Percentiles rank a stretch among this genome's conserved stretches.
Evolutionary conservation across 2,888 invertebrate genomes (phyloP).

Genomic region (Drosophila nigritarsus): DNA sequence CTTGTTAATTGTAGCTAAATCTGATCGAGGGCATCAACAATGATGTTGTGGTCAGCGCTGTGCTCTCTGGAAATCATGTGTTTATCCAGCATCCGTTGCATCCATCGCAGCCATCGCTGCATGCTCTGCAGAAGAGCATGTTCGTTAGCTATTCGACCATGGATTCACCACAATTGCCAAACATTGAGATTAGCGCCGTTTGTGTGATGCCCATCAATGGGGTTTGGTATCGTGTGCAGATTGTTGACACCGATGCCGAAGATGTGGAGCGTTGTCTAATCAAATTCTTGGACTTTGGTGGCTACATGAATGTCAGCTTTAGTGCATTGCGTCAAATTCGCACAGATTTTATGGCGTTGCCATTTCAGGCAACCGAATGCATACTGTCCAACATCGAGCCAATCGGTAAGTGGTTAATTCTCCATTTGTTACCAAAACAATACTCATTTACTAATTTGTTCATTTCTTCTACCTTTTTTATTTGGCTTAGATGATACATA

Average conservation of each 20-base stretch:
- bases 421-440: background rate
- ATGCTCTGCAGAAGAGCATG: constrained; percentile 93
- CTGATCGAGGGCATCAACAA: constrained; percentile 96
- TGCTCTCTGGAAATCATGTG: constrained; percentile 94
- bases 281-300: constrained; percentile 97
- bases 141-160: constrained; percentile 91
- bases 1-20: constrained; percentile 87
- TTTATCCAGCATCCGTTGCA: constrained; percentile 98
- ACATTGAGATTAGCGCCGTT: constrained; percentile 91
- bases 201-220: constrained; percentile 92
- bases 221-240: constrained; percentile 96
- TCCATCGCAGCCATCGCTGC: constrained; percentile 94
- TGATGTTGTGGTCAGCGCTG: constrained; percentile 95
- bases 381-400: constrained; percentile 95
- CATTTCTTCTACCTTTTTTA: constrained; percentile 31
- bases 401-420: constrained; percentile 86
- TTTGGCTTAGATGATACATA: constrained; percentile 87
- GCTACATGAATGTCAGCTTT: constrained; percentile 92
- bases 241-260: constrained; percentile 87
- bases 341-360: constrained; percentile 96
- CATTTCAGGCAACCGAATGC: constrained; percentile 99
- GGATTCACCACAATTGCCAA: constrained; percentile 92
- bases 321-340: constrained; percentile 95
- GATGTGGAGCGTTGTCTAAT: constrained; percentile 88
- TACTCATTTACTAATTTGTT: background rate